Conservation (phyloP, 2,888 invertebrate species). For the Yponomeuta sedellus region DNA sequence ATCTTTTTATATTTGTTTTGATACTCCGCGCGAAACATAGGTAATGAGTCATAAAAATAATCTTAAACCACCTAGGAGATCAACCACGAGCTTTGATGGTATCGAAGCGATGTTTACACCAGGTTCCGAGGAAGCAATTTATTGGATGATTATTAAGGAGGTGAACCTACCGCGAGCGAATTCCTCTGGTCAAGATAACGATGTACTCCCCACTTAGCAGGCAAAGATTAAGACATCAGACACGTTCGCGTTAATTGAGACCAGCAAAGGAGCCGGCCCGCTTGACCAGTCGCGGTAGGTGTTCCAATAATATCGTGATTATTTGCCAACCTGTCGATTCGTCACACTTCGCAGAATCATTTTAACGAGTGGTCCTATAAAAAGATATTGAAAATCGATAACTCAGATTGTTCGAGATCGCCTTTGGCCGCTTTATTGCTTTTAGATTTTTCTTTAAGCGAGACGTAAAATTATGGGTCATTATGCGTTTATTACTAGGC, state of each 20-base stretch:
- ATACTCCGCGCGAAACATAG: slow-evolving; percentile 3
- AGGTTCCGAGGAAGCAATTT: slow-evolving; percentile 11
- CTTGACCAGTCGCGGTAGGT: slow-evolving; percentile 26
- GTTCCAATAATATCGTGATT: slow-evolving; percentile 25
- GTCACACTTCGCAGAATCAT: slow-evolving; percentile 32
- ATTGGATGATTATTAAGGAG: slow-evolving; percentile 15
- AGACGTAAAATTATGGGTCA: not conserved
- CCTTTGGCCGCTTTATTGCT: slow-evolving; percentile 11
- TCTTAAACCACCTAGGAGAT: not conserved
- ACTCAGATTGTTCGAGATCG: not conserved
- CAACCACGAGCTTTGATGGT: not conserved
- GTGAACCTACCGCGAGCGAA: slow-evolving; percentile 15
- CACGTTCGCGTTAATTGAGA: slow-evolving; percentile 16
- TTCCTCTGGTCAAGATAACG: slow-evolving; percentile 18
- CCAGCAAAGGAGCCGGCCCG: slow-evolving; percentile 17
- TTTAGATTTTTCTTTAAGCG: not conserved
- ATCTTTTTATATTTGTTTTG: slow-evolving; percentile 20
- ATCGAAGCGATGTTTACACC: slow-evolving; percentile 7
- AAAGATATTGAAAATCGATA: slow-evolving; percentile 16
- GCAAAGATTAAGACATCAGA: slow-evolving; percentile 21
- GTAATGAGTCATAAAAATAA: not conserved
- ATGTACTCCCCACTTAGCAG: slow-evolving; percentile 14
- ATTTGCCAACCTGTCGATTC: slow-evolving; percentile 23
- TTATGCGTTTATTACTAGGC: not conserved
- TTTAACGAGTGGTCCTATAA: slow-evolving; percentile 14